phyloP scores from a whole-genome alignment of 2,797 vertebrate genomes.

The Tiaroga cobitis region DNA sequence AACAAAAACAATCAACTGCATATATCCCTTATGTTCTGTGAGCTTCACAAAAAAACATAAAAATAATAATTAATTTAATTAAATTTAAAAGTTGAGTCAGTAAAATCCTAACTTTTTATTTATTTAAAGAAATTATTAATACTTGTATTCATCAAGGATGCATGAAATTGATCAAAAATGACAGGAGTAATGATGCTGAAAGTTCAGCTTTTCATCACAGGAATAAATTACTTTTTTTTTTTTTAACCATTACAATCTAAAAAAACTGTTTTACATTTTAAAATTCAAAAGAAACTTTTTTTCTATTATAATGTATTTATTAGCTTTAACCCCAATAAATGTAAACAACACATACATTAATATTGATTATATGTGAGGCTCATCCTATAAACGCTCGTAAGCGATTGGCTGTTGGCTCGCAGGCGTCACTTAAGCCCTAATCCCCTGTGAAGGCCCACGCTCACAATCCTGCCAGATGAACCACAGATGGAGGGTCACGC shows the following conservation, averaged over 20 bases:
- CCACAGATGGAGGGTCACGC: conserved; percentile 21
- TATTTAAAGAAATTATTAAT: no score
- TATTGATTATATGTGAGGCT: not conserved
- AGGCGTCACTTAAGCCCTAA: conserved; percentile 4
- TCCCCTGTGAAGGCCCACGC: conserved; percentile 32
- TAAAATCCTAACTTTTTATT: no score
- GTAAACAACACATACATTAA: not conserved
- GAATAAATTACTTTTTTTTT: not conserved
- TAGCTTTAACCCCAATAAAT: not conserved
- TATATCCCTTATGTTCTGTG: not conserved
- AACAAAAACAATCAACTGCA: not conserved
- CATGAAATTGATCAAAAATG: no score
- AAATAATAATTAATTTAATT: not conserved
- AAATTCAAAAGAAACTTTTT: no score
- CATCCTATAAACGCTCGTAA: not conserved
- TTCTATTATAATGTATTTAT: not conserved
- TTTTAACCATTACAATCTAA: no score
- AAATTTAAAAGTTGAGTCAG: not conserved
- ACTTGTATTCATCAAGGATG: no score
- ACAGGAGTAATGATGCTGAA: not conserved
- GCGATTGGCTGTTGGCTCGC: not conserved
- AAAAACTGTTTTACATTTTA: no score
- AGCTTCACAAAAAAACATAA: not conserved
- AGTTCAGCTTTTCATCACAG: not conserved
- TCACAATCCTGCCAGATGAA: conserved; percentile 61